Percentiles rank a stretch among this genome's conserved stretches.
phyloP scores from a whole-genome alignment of 2,888 invertebrate genomes.

The Sturmia bella region DNA sequence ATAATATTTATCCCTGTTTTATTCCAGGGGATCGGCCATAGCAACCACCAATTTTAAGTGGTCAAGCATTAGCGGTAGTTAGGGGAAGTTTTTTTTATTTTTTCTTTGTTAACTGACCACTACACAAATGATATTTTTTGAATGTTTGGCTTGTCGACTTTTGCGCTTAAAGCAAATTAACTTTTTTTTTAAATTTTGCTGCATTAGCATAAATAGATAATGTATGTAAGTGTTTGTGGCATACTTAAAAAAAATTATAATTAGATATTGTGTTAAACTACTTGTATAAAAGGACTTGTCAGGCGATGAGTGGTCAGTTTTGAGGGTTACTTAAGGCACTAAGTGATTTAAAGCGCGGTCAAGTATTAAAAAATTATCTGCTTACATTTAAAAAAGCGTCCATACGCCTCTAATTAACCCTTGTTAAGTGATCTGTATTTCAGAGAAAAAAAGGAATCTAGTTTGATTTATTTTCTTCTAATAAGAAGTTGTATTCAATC shows the following conservation, averaged over 20 bases:
- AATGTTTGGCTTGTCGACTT: slow-evolving; percentile 38
- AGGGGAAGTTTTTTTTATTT: slow-evolving; percentile 37
- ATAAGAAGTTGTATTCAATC: too few species aligned
- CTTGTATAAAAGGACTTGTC: not conserved
- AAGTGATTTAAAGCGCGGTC: too few species aligned
- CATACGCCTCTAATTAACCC: too few species aligned
- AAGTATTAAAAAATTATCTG: too few species aligned
- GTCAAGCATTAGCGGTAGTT: slow-evolving; percentile 20
- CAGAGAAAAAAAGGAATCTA: too few species aligned
- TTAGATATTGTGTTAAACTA: not conserved
- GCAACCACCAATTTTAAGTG: slow-evolving; percentile 33
- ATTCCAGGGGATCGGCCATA: slow-evolving; percentile 16
- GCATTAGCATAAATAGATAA: slow-evolving; percentile 51
- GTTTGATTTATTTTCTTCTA: too few species aligned
- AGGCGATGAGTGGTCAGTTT: too few species aligned
- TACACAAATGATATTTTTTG: slow-evolving; percentile 7
- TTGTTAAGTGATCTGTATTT: too few species aligned
- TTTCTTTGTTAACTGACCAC: not conserved
- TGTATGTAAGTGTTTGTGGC: not conserved
- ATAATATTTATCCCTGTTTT: not conserved
- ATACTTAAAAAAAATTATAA: slow-evolving; percentile 15
- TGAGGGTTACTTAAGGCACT: too few species aligned
- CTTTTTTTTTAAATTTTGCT: slow-evolving; percentile 20
- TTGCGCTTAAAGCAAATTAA: not conserved
- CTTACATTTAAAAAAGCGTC: too few species aligned